phyloP scores from a whole-genome alignment of 2,888 invertebrate genomes.

The Gymnocheta viridis region DNA sequence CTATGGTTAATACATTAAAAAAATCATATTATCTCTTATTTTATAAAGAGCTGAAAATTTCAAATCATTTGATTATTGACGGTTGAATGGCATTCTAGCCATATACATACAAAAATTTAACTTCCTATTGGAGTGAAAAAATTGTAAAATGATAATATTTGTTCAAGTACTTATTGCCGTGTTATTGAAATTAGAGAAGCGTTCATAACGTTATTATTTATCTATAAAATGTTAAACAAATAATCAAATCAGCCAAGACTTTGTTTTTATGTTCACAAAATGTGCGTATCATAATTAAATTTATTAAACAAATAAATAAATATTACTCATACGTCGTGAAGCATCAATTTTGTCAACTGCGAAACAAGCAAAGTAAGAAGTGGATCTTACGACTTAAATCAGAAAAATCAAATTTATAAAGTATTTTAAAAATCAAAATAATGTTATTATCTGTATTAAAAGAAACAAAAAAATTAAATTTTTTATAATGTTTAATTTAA shows the following conservation, averaged over 20 bases:
- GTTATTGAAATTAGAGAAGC: background rate
- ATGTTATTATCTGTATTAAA: no score
- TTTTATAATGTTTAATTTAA: no score
- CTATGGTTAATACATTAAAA: no score
- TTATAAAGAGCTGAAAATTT: no score
- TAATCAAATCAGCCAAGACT: slow-evolving; percentile 2
- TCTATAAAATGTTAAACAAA: slow-evolving; percentile 20
- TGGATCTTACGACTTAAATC: background rate
- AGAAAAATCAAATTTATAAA: background rate
- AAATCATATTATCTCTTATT: no score
- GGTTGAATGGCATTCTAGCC: no score
- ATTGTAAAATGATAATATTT: background rate
- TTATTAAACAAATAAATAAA: slow-evolving; percentile 38
- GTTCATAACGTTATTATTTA: background rate
- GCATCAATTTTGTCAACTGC: background rate
- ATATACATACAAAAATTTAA: no score
- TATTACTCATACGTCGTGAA: slow-evolving; percentile 55
- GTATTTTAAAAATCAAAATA: no score
- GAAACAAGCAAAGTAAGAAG: background rate
- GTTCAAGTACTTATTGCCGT: background rate
- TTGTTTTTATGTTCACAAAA: background rate
- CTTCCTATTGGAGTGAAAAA: no score
- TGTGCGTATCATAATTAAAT: background rate
- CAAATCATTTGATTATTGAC: no score
- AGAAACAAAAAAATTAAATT: no score